These are phyloP conservation scores for Nomada fucata DNA, from an alignment of 2,888 invertebrate genomes.

Conservation along the genomic window DNA sequence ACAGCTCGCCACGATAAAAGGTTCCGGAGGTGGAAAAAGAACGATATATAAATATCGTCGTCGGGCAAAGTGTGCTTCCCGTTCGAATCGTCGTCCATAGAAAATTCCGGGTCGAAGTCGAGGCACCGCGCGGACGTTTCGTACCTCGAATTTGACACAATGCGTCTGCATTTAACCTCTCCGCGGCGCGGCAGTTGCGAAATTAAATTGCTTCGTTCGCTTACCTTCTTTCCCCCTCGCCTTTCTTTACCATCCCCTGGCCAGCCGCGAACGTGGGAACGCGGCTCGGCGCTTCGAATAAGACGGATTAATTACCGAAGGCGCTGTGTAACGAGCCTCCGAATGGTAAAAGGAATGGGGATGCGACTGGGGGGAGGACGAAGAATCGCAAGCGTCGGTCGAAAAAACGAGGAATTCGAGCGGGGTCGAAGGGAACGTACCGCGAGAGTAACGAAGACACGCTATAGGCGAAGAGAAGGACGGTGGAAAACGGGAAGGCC, in stretches of 20 bases:
- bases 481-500: slow-evolving; percentile 39
- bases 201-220: slow-evolving; percentile 48
- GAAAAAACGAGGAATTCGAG: slow-evolving; percentile 10
- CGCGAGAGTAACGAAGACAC: neutral
- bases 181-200: slow-evolving; percentile 36
- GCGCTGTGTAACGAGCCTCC: slow-evolving; percentile 57
- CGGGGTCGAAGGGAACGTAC: neutral
- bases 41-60: slow-evolving; percentile 27
- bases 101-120: slow-evolving; percentile 28
- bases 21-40: neutral
- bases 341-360: slow-evolving; percentile 8
- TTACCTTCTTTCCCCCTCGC: neutral
- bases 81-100: neutral
- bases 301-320: slow-evolving; percentile 61
- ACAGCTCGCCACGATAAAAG: neutral
- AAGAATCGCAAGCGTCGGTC: slow-evolving; percentile 19
- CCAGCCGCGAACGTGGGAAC: slow-evolving; percentile 21
- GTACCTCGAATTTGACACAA: slow-evolving; percentile 27
- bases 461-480: neutral
- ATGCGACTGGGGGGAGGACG: slow-evolving; percentile 1
- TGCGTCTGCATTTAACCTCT: slow-evolving; percentile 37
- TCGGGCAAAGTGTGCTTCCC: neutral
- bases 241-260: neutral
- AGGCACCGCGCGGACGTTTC: neutral
- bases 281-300: slow-evolving; percentile 27